Base-by-base conservation (phyloP, 2,888 invertebrate genomes). In the Melinaea marsaeus region DNA sequence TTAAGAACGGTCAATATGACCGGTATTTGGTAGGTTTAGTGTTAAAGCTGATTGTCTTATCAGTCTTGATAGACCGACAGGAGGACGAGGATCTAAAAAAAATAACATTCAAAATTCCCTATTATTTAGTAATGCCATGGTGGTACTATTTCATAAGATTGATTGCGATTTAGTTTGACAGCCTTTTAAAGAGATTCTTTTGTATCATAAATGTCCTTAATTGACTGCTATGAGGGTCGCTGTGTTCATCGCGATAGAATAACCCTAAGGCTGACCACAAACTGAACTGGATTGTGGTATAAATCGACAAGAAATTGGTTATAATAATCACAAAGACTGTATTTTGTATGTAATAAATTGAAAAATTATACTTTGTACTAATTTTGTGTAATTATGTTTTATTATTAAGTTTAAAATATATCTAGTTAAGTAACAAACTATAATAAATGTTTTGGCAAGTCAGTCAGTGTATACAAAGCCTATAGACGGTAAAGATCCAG, bases 81-180 rank as follows among this genome's bases (percentile, higher is more conserved):
- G 11, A 42, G 9, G 42, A 42, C 22, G 22, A 22, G 46, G 2
- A 32, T 11, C 51, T 32, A 9, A 32, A 32, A 32, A 32, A 32
- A 32, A 13, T 9, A 9, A 51, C 32, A 46, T 46, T 46, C 11
- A 46, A n/a, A 46, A 46, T 13, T 6, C 13, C 0, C 32, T 60
- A 61, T 64, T 56, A 55, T n/a, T 57, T 46, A 33, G 58, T 58
- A 57, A 58, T 32, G 37, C 65, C 56, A 45, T 63, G 59, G 54
- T 62, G 42, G 42, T 6, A 9, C 33, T n/a, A 58, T 22, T 48
- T 57, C 9, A 46, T n/a, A 68, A 69, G 68, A 69, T 69, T 32
- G 66, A 68, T 68, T 57, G 64, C 65, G n/a, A 66, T 68, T 64
- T 66, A 61, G 57, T 68, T 62, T 68, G 69, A 69, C 68, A 68